A percentile compares a stretch with the other conserved stretches of the same genome.
These are phyloP conservation scores for Xenops minutus DNA, from an alignment of 2,797 vertebrate genomes.

Conservation along the genomic window DNA sequence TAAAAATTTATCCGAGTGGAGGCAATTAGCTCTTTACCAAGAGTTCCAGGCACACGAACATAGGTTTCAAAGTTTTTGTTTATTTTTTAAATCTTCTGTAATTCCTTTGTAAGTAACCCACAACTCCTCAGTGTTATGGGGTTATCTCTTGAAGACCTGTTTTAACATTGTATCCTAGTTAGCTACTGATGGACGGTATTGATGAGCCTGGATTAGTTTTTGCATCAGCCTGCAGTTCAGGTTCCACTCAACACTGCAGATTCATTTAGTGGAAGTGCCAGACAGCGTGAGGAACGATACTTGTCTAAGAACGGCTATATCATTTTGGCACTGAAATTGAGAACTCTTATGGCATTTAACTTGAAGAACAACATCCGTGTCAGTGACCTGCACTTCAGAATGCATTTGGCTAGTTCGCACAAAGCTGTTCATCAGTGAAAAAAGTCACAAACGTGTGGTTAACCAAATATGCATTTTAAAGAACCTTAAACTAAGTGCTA, in stretches of 20 bases:
- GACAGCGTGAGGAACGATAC: not conserved
- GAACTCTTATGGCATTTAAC: not conserved
- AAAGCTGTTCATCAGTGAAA: not conserved
- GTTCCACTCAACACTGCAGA: not conserved
- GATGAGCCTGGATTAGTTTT: not conserved
- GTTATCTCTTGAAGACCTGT: not conserved
- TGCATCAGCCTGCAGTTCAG: not conserved
- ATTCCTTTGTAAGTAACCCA: not conserved
- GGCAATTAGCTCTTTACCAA: not conserved
- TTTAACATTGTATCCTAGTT: not conserved
- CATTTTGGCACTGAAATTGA: not conserved
- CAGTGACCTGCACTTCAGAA: not conserved
- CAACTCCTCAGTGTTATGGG: rapidly evolving
- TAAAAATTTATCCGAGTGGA: not conserved
- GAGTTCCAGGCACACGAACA: not conserved
- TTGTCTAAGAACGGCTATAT: not conserved
- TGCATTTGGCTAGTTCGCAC: not conserved
- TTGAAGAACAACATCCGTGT: not conserved
- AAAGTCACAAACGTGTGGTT: not conserved
- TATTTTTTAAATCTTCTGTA: not conserved
- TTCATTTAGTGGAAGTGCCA: not conserved
- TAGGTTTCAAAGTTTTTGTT: not conserved
- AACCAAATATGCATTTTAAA: not conserved
- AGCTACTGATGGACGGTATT: not conserved
- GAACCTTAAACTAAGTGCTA: not conserved